A percentile compares a stretch with the other conserved stretches of the same genome.
Evolutionary conservation across 2,113 vertebrate species (phyloP).

Genomic region (Rissa tridactyla): DNA sequence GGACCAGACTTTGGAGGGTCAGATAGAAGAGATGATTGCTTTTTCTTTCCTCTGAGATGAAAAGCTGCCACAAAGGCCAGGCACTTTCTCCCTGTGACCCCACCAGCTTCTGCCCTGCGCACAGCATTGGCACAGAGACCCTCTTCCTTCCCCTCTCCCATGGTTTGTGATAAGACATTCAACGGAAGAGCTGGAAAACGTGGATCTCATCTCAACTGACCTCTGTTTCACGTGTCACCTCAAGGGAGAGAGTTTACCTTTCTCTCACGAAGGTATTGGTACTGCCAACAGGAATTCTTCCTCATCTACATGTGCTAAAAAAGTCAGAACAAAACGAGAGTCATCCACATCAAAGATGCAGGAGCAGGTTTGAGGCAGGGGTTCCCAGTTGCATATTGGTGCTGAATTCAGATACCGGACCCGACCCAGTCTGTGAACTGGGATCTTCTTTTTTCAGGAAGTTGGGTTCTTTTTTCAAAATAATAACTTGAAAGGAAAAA

Average conservation of each 20-base stretch:
- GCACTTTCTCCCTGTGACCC: neutral
- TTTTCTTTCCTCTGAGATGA: neutral
- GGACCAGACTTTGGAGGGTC: neutral
- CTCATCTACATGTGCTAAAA: neutral
- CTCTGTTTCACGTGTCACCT: neutral
- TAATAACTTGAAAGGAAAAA: neutral
- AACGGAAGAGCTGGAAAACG: neutral
- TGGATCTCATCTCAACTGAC: neutral
- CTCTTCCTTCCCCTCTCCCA: fast-evolving
- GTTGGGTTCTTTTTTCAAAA: neutral
- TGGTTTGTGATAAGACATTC: fast-evolving
- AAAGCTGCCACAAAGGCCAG: neutral
- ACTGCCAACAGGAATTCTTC: neutral
- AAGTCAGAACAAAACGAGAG: fast-evolving
- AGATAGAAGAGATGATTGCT: neutral
- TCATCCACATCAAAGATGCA: fast-evolving
- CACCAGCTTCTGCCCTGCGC: neutral
- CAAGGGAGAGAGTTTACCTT: neutral
- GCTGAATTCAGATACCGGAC: neutral
- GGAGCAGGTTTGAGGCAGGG: neutral
- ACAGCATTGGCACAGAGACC: neutral
- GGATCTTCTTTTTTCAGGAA: neutral
- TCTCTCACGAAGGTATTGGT: neutral
- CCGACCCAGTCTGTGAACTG: neutral
- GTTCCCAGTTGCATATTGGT: neutral